These are phyloP conservation scores for Gymnosoma rotundatum DNA, from an alignment of 2,888 invertebrate genomes.

Conservation along the genomic window DNA sequence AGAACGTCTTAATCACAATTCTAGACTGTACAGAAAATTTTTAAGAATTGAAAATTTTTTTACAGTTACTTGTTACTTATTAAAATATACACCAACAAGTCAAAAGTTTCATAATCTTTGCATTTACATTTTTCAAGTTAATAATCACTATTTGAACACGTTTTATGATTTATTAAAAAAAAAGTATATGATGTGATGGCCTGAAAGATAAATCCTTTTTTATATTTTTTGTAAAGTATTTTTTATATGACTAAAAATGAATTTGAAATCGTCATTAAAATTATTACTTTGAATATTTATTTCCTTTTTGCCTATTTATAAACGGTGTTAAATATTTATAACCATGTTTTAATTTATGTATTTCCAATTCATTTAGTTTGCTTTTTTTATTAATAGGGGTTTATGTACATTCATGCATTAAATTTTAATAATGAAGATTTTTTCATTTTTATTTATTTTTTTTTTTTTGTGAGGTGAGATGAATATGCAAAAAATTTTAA, in stretches of 20 bases:
- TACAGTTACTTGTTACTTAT: no score
- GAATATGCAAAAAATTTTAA: not conserved
- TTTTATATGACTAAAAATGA: not conserved
- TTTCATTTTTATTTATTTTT: not conserved
- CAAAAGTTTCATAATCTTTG: no score
- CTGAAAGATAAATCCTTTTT: no score
- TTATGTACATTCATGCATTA: not conserved
- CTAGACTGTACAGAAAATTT: no score
- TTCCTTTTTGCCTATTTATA: not conserved
- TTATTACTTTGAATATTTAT: not conserved
- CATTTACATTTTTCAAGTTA: no score
- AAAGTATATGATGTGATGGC: no score
- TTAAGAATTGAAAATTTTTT: no score
- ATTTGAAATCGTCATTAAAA: not conserved
- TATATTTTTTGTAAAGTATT: no score
- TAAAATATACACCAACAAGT: no score
- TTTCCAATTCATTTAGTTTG: conserved; percentile 19
- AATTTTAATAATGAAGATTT: not conserved
- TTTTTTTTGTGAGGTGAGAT: not conserved
- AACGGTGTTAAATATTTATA: not conserved
- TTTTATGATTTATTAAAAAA: no score
- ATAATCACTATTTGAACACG: no score
- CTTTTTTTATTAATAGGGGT: not conserved
- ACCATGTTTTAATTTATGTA: conserved; percentile 19
- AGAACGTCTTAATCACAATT: no score